Base-by-base conservation (phyloP, 2,113 vertebrate species). In the Cephalopterus ornatus region DNA sequence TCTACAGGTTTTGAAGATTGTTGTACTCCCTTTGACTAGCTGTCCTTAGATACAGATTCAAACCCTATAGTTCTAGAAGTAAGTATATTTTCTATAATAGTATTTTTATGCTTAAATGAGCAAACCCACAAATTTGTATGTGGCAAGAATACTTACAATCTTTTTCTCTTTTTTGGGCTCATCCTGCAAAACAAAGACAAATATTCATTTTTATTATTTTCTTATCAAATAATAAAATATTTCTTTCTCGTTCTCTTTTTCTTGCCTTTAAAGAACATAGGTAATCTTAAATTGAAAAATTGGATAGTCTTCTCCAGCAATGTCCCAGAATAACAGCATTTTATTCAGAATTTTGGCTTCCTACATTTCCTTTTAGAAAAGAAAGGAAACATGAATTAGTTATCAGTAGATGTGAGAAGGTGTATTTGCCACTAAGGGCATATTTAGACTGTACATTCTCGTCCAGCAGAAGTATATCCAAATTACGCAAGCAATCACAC, bases 111-210 rank as follows among this genome's bases (percentile, higher is more conserved):
- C 16, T 56, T 67, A 88, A 47, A 22, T n/a, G 14, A 18, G 15
- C 47, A 91, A 74, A 83, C 71, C 9, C 20, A 24, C 27, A 52
- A 7, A 21, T 71, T 72, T 56, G 0, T 67, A 30, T 39, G 23
- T 46, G 33, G 88, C 15, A 71, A 59, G 53, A 70, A 49, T 75
- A 84, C 90, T 89, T 84, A 93, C 21, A 77, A 91, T 6, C 0
- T 26, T 78, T 20, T 77, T 52, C 9, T 37, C 18, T 55, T 92
- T 37, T 59, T 72, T 35, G 12, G 37, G 41, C 1, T 91, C 5
- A 71, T 89, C 86, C 96, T 97, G 86, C 37, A 96, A 94, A 95
- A 27, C 24, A 89, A 86, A 68, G 42, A 79, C 8, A 71, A 84
- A 68, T 41, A 12, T 66, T 85, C 1, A 22, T 49, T 89, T 78